Conservation (phyloP, 2,888 invertebrate genomes). For the Diarsia brunnea region DNA sequence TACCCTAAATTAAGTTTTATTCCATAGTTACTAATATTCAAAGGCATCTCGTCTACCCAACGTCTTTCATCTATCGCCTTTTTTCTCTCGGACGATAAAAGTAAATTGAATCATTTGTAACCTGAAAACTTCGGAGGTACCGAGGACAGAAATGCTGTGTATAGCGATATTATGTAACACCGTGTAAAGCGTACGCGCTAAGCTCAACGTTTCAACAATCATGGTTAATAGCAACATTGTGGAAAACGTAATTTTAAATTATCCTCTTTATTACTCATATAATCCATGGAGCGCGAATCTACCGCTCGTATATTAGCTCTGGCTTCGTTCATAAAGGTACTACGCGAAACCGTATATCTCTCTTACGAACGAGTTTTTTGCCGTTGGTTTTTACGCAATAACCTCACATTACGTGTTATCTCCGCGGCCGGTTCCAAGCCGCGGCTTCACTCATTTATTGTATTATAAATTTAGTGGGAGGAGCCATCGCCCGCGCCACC, state of each 20-base stretch:
- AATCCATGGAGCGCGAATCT: constrained; percentile 84
- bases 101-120: constrained; percentile 68
- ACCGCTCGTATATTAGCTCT: constrained; percentile 82
- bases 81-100: constrained; percentile 64
- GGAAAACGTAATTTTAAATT: constrained; percentile 85
- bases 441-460: constrained; percentile 87
- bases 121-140: constrained; percentile 61
- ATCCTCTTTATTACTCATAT: constrained; percentile 85
- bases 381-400: constrained; percentile 88
- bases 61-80: constrained; percentile 64
- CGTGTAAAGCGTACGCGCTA: constrained; percentile 62
- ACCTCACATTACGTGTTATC: constrained; percentile 87
- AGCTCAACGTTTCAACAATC: constrained; percentile 74
- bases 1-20: constrained; percentile 50
- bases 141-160: constrained; percentile 40
- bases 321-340: constrained; percentile 84
- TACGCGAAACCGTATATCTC: constrained; percentile 84
- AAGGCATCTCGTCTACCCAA: constrained; percentile 50
- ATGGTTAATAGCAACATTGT: constrained; percentile 83
- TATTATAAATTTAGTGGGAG: constrained; percentile 90
- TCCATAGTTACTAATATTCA: constrained; percentile 51
- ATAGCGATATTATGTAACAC: constrained; percentile 59
- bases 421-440: constrained; percentile 83
- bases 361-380: constrained; percentile 83
- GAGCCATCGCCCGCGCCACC: constrained; percentile 81